Percentiles rank a stretch among this genome's conserved stretches.
Conservation (phyloP, 1,140 invertebrate genomes). For the Stegodyphus mimosarum region DNA sequence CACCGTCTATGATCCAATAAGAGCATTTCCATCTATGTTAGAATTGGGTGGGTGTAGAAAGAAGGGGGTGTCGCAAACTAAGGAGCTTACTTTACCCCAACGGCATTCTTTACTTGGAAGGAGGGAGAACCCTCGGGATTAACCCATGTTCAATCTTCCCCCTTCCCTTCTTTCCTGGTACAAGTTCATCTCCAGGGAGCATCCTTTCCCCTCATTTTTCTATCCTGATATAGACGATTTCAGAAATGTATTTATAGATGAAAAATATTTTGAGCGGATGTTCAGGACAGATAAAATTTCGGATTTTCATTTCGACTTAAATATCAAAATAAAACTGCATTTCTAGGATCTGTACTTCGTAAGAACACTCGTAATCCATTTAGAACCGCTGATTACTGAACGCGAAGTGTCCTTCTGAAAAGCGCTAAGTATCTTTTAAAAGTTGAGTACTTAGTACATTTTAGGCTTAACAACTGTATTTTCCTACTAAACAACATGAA, state of each 20-base stretch:
- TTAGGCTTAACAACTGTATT: too few species aligned
- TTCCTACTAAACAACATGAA: too few species aligned
- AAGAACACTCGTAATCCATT: too few species aligned
- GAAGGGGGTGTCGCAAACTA: slow-evolving; percentile 5
- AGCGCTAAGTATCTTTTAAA: too few species aligned
- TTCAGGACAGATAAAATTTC: not conserved
- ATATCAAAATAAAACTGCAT: too few species aligned
- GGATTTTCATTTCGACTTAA: too few species aligned
- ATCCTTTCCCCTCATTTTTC: not conserved
- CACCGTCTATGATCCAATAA: slow-evolving; percentile 36
- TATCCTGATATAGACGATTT: not conserved
- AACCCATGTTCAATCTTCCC: slow-evolving; percentile 13
- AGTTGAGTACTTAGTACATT: too few species aligned
- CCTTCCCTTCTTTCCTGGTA: not conserved
- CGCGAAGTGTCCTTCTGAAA: too few species aligned
- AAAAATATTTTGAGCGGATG: not conserved
- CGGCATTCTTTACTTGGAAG: slow-evolving; percentile 12
- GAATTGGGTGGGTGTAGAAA: slow-evolving; percentile 19
- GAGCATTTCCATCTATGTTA: slow-evolving; percentile 29
- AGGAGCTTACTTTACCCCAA: slow-evolving; percentile 25
- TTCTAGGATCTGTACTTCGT: too few species aligned
- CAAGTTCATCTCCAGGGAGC: not conserved
- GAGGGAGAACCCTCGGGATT: slow-evolving; percentile 15
- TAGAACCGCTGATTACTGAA: too few species aligned
- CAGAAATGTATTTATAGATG: slow-evolving; percentile 15